Percentiles rank a stretch among this genome's conserved stretches.
Conservation (phyloP, 2,888 invertebrate genomes). For the Brachyptera risi region DNA sequence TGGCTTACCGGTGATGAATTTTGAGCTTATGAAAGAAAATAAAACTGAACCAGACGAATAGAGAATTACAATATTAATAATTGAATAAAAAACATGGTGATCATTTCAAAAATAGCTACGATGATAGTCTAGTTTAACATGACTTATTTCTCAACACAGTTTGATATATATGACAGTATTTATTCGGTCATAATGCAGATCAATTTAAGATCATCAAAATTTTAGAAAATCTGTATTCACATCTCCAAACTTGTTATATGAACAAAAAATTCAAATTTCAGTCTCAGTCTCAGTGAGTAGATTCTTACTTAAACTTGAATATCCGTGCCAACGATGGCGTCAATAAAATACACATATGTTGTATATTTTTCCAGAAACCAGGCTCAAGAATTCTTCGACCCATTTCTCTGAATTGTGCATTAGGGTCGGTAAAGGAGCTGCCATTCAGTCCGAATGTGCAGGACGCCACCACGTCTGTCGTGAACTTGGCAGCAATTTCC, state of each 20-base stretch:
- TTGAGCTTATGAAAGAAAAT: too few relatives aligned
- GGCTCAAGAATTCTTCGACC: constrained; percentile 27
- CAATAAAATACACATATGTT: neutral
- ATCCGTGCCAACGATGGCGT: constrained; percentile 12
- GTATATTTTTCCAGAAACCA: constrained; percentile 19
- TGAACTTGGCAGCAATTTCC: constrained; percentile 28
- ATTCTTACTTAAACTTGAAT: constrained; percentile 19
- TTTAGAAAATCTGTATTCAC: too few relatives aligned
- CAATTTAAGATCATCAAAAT: neutral
- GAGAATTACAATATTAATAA: too few relatives aligned
- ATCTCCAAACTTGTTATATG: neutral
- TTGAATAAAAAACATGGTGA: too few relatives aligned
- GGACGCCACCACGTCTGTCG: constrained; percentile 30
- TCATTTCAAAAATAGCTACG: too few relatives aligned
- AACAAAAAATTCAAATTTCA: too few relatives aligned
- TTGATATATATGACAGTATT: too few relatives aligned
- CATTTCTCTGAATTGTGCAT: constrained; percentile 31
- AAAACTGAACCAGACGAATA: too few relatives aligned
- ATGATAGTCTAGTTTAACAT: too few relatives aligned
- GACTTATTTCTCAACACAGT: too few relatives aligned
- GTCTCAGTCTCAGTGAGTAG: neutral
- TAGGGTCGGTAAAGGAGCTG: constrained; percentile 31
- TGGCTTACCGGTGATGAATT: too few relatives aligned
- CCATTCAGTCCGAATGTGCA: constrained; percentile 30
- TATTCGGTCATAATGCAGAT: too few relatives aligned